phyloP scores from a whole-genome alignment of 2,888 invertebrate genomes.

The Cataglyphis altisquamis region DNA sequence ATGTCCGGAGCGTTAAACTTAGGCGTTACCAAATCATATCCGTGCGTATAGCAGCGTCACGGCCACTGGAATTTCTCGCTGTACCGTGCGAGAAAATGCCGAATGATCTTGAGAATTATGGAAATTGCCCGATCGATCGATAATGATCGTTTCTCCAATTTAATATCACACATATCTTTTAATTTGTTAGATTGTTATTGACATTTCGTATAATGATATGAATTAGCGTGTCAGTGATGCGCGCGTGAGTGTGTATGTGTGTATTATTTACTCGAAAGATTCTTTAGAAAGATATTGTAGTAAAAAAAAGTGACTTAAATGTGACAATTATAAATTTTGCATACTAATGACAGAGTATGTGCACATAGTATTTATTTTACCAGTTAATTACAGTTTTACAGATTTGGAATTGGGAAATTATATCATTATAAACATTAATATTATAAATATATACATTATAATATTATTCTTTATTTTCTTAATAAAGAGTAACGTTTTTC shows the following conservation, averaged over 20 bases:
- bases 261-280: neutral
- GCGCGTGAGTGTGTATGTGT: no score
- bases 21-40: slow-evolving; percentile 70
- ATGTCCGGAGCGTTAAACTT: slow-evolving; percentile 71
- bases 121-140: neutral
- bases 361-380: neutral
- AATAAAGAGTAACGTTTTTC: neutral
- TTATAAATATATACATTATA: neutral
- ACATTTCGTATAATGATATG: neutral
- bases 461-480: neutral
- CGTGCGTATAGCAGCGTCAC: slow-evolving; percentile 57
- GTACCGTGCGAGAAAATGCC: neutral
- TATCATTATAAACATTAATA: no score
- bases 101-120: slow-evolving; percentile 3
- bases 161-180: neutral
- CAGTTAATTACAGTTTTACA: neutral
- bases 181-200: neutral
- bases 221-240: neutral
- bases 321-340: neutral
- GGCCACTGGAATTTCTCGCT: slow-evolving; percentile 53
- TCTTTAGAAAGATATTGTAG: neutral
- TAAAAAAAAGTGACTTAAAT: neutral
- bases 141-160: neutral
- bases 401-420: neutral
- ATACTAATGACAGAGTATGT: neutral